Evolutionary conservation across 2,797 vertebrate species (phyloP).

Genomic region (Schizopygopsis malacanthus): DNA sequence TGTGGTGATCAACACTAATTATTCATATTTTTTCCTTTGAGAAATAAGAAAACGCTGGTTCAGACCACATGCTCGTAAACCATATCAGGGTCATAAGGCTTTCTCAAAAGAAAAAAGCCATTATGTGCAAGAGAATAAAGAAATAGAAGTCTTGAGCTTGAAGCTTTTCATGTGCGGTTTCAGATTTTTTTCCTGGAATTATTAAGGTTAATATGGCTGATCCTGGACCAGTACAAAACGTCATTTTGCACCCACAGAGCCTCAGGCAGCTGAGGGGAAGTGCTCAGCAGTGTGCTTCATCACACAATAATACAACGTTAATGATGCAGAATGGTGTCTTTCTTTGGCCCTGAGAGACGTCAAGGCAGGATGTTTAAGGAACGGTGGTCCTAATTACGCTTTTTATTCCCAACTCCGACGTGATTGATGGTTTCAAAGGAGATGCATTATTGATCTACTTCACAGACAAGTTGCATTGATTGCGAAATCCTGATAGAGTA

Average conservation of each 20-base stretch:
- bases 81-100: slow-evolving; percentile 18
- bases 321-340: slow-evolving; percentile 84
- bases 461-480: slow-evolving; percentile 87
- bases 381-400: slow-evolving; percentile 82
- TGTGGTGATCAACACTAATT: slow-evolving; percentile 32
- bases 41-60: slow-evolving; percentile 8
- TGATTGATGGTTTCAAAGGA: slow-evolving; percentile 85
- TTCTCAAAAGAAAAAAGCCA: slow-evolving; percentile 38
- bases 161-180: not conserved
- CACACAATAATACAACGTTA: slow-evolving; percentile 86
- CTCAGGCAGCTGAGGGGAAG: slow-evolving; percentile 73
- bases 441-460: slow-evolving; percentile 84
- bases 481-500: slow-evolving; percentile 79
- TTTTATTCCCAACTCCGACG: slow-evolving; percentile 80
- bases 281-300: slow-evolving; percentile 77
- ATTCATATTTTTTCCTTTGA: slow-evolving; percentile 44
- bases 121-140: slow-evolving; percentile 5
- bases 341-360: slow-evolving; percentile 79
- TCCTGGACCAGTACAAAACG: slow-evolving; percentile 40
- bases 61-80: not conserved
- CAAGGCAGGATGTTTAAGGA: slow-evolving; percentile 84
- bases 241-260: slow-evolving; percentile 35
- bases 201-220: slow-evolving; percentile 3
- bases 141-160: slow-evolving; percentile 9
- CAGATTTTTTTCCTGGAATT: not conserved